Base-by-base conservation (phyloP, 1,140 invertebrate genomes). In the Drosophila orena region DNA sequence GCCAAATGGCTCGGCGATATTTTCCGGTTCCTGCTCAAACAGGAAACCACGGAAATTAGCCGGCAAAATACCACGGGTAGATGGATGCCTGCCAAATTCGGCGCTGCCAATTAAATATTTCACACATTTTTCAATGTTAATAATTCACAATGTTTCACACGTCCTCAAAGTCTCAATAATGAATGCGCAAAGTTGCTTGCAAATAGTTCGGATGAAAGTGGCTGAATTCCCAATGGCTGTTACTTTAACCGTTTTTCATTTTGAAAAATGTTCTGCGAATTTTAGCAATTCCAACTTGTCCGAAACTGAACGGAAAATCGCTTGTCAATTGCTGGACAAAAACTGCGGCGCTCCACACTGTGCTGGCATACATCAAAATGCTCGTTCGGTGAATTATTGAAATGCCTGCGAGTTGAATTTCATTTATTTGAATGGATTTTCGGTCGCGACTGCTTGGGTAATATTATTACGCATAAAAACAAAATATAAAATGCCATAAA, bases 81-180 rank as follows among this genome's bases (percentile, higher is more conserved):
- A 15, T 70, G 65, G 57, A 43, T 40, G 50, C 5, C 47, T 66
- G 71, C 60, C 52, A 56, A 38, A 75, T 57, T 76, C 38, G 60
- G 35, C 49, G 40, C 10, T 59, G 57, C 49, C 83, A 79, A 76
- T 88, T 88, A 77, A 88, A 86, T 86, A 83, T 86, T 88, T 81
- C 43, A 58, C 55, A 64, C 72, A 59, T 58, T 79, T 73, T 72
- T 55, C 68, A 38, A 8, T 35, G 64, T 57, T 69, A 86, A 83
- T 86, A 83, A 83, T 86, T 86, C 71, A 86, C 66, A 50, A 64
- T 72, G 66, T 68, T 88, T 79, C 74, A 65, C 76, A 74, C 64
- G 85, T 57, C 83, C 5, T 35, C 66, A 72, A 69, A 62, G 47
- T 35, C 62, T 77, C 62, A 71, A 81, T 88, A 76, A 86, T 88